A percentile compares a stretch with the other conserved stretches of the same genome.
phyloP scores from a whole-genome alignment of 1,140 invertebrate genomes.

The Drosophila prosaltans region DNA sequence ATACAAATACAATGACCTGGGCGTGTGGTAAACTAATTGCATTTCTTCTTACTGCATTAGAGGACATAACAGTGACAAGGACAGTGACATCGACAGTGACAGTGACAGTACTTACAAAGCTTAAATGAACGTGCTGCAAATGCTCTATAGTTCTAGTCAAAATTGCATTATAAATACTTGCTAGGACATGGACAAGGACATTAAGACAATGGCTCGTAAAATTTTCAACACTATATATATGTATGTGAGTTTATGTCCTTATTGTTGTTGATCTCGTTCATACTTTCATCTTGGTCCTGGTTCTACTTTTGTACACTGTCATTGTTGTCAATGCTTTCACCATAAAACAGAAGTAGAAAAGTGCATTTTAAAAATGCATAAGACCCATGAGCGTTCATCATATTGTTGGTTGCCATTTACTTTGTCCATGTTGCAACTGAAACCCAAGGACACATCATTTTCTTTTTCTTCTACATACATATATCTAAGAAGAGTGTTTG shows the following conservation, averaged over 20 bases:
- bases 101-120: slow-evolving; percentile 12
- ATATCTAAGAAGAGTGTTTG: neutral
- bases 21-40: slow-evolving; percentile 65
- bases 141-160: slow-evolving; percentile 40
- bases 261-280: slow-evolving; percentile 1
- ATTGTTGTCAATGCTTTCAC: slow-evolving; percentile 69
- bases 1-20: slow-evolving; percentile 3
- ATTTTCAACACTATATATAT: slow-evolving; percentile 51
- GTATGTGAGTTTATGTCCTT: slow-evolving; percentile 1
- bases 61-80: slow-evolving; percentile 29
- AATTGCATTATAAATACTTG: slow-evolving; percentile 67
- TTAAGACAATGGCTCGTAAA: slow-evolving; percentile 76
- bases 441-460: neutral
- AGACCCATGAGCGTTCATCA: slow-evolving; percentile 64
- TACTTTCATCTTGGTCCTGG: too few relatives aligned
- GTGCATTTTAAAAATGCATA: slow-evolving; percentile 80
- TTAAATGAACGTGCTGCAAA: slow-evolving; percentile 42
- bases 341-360: slow-evolving; percentile 65
- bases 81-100: slow-evolving; percentile 55
- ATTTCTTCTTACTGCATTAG: slow-evolving; percentile 52
- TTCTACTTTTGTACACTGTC: slow-evolving; percentile 12
- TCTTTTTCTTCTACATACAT: neutral
- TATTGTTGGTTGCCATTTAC: slow-evolving; percentile 60
- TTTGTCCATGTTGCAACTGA: slow-evolving; percentile 25
- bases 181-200: slow-evolving; percentile 58